phyloP scores from a whole-genome alignment of 1,140 invertebrate species.

The Megathymus violae region DNA sequence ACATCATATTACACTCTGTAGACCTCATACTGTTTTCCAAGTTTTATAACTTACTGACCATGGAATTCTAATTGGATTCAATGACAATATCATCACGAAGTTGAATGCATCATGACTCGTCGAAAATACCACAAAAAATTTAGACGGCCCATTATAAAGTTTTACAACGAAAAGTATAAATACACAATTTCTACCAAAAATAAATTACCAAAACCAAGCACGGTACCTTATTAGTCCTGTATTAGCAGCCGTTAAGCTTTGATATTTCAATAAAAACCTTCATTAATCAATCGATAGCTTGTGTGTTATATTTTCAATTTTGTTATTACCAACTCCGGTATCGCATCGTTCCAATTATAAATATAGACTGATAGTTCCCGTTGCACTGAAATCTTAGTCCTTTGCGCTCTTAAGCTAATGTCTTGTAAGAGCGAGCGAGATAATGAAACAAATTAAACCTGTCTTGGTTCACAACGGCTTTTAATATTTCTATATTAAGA shows the following conservation, averaged over 20 bases:
- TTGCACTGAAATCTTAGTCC: constrained; percentile 34
- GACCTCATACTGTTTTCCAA: neutral
- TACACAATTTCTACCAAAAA: no score
- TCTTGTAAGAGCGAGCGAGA: constrained; percentile 32
- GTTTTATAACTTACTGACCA: neutral
- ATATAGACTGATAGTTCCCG: constrained; percentile 58
- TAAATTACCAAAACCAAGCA: no score
- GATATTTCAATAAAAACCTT: constrained; percentile 6
- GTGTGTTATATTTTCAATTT: constrained; percentile 31
- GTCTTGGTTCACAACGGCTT: constrained; percentile 36
- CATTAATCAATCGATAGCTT: no score
- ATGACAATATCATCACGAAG: neutral
- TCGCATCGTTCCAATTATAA: constrained; percentile 61
- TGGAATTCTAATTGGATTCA: neutral
- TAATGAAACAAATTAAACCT: constrained; percentile 40
- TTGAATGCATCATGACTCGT: neutral
- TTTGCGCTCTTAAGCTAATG: constrained; percentile 35
- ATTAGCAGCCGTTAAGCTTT: no score
- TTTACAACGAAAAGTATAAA: no score
- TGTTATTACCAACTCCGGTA: constrained; percentile 39
- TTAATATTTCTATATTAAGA: constrained; percentile 51
- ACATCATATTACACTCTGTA: neutral
- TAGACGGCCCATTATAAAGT: neutral
- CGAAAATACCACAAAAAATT: neutral
- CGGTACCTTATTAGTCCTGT: no score